A percentile compares a stretch with the other conserved stretches of the same genome.
Conservation (phyloP, 2,888 invertebrate genomes). For the Desoria tigrina region DNA sequence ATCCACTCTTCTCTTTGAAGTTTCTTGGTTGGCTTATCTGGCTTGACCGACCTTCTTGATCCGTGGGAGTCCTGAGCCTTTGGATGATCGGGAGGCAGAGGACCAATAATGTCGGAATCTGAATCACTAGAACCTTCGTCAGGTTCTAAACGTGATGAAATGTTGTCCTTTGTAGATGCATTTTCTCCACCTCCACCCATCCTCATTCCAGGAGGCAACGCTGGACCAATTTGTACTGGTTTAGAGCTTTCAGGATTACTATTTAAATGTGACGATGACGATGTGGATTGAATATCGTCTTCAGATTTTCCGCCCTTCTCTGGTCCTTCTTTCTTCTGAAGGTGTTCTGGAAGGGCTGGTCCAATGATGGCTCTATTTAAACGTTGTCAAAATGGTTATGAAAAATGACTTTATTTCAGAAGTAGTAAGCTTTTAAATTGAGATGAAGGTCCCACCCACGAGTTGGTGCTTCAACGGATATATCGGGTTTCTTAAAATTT, state of each 20-base stretch:
- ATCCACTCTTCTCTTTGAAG: conserved; percentile 48
- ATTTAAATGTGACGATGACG: too few species aligned
- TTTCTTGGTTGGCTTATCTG: conserved; percentile 10
- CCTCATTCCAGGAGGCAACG: conserved; percentile 24
- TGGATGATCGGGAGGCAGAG: conserved; percentile 48
- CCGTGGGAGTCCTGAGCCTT: conserved; percentile 8
- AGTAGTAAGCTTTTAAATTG: too few species aligned
- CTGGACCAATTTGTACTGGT: conserved; percentile 26
- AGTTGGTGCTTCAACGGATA: neutral
- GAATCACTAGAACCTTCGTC: conserved; percentile 30
- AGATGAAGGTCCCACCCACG: neutral
- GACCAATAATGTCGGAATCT: conserved; percentile 37
- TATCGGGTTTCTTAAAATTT: conserved; percentile 19
- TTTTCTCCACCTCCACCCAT: neutral
- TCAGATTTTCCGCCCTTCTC: neutral
- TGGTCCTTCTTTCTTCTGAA: neutral
- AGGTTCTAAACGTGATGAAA: too few species aligned
- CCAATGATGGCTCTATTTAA: conserved; percentile 18
- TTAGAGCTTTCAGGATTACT: neutral
- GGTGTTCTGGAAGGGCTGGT: conserved; percentile 26
- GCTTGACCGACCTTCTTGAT: neutral
- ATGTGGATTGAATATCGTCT: neutral
- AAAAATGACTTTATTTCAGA: too few species aligned
- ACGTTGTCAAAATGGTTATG: too few species aligned
- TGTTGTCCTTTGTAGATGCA: neutral